phyloP scores from a whole-genome alignment of 1,140 invertebrate genomes.

The Drosophila punjabiensis region DNA sequence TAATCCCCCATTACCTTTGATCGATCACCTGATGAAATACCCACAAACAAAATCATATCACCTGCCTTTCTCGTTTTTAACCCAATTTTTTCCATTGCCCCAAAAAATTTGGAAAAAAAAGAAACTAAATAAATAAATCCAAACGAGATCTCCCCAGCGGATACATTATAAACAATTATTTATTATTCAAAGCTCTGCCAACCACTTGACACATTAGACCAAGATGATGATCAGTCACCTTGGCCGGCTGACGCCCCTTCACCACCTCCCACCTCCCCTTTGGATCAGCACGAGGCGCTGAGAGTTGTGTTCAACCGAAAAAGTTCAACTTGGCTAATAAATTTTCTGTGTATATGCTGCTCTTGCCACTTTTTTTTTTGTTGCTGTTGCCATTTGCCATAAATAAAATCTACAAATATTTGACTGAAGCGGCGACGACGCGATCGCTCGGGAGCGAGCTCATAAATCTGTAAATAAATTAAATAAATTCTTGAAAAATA shows the following conservation, averaged over 20 bases:
- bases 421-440: slow-evolving; percentile 50
- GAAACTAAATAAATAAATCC: slow-evolving; percentile 6
- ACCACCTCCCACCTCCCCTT: background rate
- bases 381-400: slow-evolving; percentile 58
- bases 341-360: slow-evolving; percentile 54
- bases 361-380: background rate
- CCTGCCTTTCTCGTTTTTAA: slow-evolving; percentile 24
- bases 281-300: slow-evolving; percentile 45
- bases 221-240: slow-evolving; percentile 78
- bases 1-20: slow-evolving; percentile 19
- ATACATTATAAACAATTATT: slow-evolving; percentile 67
- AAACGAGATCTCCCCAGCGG: slow-evolving; percentile 25
- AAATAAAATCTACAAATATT: slow-evolving; percentile 82
- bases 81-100: slow-evolving; percentile 35
- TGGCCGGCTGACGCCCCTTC: slow-evolving; percentile 29
- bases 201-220: slow-evolving; percentile 75
- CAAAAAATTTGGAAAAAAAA: background rate
- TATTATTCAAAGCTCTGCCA: slow-evolving; percentile 58
- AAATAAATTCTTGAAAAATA: slow-evolving; percentile 80
- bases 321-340: slow-evolving; percentile 77
- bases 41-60: slow-evolving; percentile 15
- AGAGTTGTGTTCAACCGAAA: slow-evolving; percentile 49
- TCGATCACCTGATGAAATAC: slow-evolving; percentile 40
- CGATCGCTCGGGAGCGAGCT: slow-evolving; percentile 54
- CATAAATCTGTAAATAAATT: slow-evolving; percentile 83